phyloP scores from a whole-genome alignment of 1,140 invertebrate species.

The Platyura marginata region DNA sequence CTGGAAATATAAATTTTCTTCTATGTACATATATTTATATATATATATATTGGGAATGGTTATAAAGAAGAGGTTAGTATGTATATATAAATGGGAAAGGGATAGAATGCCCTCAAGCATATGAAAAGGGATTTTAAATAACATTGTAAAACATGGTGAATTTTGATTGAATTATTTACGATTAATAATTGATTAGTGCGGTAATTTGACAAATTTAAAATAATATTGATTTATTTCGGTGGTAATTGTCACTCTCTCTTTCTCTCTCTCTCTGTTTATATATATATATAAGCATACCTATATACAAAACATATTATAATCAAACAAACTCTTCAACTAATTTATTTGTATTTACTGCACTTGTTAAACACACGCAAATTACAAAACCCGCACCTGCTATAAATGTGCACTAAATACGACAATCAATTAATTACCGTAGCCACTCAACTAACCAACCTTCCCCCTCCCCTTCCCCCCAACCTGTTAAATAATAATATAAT shows the following conservation, averaged over 20 bases:
- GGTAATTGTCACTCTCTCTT: background rate
- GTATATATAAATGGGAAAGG: background rate
- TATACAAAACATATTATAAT: background rate
- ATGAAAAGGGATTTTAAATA: too few species aligned
- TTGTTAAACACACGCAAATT: background rate
- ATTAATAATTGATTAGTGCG: background rate
- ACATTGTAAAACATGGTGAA: too few species aligned
- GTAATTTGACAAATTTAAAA: background rate
- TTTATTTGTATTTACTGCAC: background rate
- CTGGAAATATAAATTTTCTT: too few species aligned
- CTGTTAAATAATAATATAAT: background rate
- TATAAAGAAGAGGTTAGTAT: background rate
- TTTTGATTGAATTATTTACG: too few species aligned
- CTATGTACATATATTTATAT: background rate
- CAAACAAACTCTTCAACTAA: background rate
- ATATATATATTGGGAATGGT: background rate
- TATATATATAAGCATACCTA: background rate
- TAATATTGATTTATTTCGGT: background rate
- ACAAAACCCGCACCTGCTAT: background rate
- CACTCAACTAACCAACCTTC: background rate
- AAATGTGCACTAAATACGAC: background rate
- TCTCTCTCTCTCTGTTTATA: background rate
- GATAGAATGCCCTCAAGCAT: background rate
- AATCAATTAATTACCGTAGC: background rate
- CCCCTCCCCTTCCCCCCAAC: background rate